These are phyloP conservation scores for Aurelia aurita complex sp. Pacific DNA, from an alignment of 30 jellyfish, hydroid and myxozoan species.

Conservation along the genomic window DNA sequence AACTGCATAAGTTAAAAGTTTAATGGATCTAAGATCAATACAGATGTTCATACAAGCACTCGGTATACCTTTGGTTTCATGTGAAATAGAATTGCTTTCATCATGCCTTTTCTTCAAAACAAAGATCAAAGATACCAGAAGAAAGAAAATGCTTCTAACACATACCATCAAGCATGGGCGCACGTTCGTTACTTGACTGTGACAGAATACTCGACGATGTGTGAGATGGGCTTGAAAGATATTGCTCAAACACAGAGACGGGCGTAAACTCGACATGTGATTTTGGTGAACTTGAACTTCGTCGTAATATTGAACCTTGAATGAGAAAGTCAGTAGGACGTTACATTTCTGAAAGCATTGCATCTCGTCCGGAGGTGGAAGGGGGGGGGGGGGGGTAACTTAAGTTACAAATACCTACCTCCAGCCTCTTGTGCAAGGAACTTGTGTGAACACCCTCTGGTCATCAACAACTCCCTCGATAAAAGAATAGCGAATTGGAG, in stretches of 20 bases:
- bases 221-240: constrained; percentile 61
- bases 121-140: neutral
- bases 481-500: too few species aligned
- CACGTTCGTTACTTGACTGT: constrained; percentile 65
- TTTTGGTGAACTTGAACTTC: constrained; percentile 64
- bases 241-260: constrained; percentile 67
- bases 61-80: neutral
- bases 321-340: neutral
- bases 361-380: neutral
- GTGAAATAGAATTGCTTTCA: too few species aligned
- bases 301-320: constrained; percentile 35
- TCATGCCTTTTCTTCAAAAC: too few species aligned
- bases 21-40: too few species aligned
- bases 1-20: too few species aligned
- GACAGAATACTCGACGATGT: constrained; percentile 63
- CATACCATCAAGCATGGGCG: constrained; percentile 68
- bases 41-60: too few species aligned
- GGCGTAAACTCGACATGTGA: constrained; percentile 65
- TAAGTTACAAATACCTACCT: too few species aligned
- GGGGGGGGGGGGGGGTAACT: neutral
- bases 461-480: too few species aligned
- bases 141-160: neutral
- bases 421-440: too few species aligned
- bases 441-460: too few species aligned
- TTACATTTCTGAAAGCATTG: neutral